These are phyloP conservation scores for Ennomos erosarius DNA, from an alignment of 2,888 invertebrate genomes.

Conservation along the genomic window DNA sequence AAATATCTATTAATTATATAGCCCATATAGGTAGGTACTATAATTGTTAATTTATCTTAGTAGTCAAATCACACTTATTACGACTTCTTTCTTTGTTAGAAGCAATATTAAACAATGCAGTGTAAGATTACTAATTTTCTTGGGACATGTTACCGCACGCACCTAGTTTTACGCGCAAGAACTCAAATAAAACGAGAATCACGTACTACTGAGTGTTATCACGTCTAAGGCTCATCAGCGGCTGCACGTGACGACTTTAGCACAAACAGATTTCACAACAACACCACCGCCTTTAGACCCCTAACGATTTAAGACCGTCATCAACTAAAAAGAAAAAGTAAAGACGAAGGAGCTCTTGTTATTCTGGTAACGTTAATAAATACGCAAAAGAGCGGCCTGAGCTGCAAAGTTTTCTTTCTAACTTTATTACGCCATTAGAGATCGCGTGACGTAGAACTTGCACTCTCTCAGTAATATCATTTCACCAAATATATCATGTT, in stretches of 20 bases:
- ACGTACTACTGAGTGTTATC: constrained; percentile 84
- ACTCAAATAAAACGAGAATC: constrained; percentile 76
- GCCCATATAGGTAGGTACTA: too few species aligned
- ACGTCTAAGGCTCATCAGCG: constrained; percentile 84
- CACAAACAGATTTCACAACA: constrained; percentile 82
- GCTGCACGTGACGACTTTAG: constrained; percentile 83
- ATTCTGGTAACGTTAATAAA: constrained; percentile 73
- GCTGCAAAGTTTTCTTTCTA: constrained; percentile 78
- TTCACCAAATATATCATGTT: constrained; percentile 64
- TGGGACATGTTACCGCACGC: constrained; percentile 27
- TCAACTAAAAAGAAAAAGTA: constrained; percentile 50
- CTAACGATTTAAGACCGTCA: constrained; percentile 45
- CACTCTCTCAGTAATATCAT: constrained; percentile 72
- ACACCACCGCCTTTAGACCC: constrained; percentile 62
- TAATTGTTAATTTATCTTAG: too few species aligned
- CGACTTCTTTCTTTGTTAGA: too few species aligned
- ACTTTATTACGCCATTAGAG: constrained; percentile 83
- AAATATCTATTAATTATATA: too few species aligned
- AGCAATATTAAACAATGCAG: too few species aligned
- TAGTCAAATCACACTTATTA: too few species aligned
- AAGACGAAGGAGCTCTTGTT: constrained; percentile 53
- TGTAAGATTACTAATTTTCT: constrained; percentile 10
- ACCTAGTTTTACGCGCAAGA: constrained; percentile 62
- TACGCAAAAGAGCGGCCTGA: constrained; percentile 77
- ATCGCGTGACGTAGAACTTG: constrained; percentile 76